A percentile compares a stretch with the other conserved stretches of the same genome.
Evolutionary conservation across 2,797 vertebrate species (phyloP).

Genomic region (Neosilurus hyrtlii): DNA sequence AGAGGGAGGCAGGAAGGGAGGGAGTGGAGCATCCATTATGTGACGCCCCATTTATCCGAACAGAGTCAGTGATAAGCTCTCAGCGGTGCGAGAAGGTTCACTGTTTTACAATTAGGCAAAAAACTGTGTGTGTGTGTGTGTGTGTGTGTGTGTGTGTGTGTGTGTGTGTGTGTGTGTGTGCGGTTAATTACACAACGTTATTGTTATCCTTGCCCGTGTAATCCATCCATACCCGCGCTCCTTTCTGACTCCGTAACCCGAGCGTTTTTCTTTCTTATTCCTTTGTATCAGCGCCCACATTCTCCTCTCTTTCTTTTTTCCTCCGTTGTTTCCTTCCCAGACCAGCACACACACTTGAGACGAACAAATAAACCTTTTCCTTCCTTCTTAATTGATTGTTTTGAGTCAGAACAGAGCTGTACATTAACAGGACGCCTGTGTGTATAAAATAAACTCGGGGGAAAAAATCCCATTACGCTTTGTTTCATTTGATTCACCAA

Average conservation of each 20-base stretch:
- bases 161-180: background rate
- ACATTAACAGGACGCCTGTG: too few species aligned
- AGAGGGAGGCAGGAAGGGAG: background rate
- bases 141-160: too few species aligned
- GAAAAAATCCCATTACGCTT: background rate
- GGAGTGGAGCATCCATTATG: constrained; percentile 52
- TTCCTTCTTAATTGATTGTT: background rate
- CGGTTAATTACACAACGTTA: constrained; percentile 3
- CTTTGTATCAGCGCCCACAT: background rate
- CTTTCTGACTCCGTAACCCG: background rate
- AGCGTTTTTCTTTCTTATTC: background rate
- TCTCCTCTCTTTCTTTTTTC: background rate
- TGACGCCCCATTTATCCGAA: constrained; percentile 65
- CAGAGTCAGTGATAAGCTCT: constrained; percentile 59
- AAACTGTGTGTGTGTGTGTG: background rate
- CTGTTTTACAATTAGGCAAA: constrained; percentile 45
- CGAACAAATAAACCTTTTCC: constrained; percentile 6
- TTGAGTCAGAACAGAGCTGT: background rate
- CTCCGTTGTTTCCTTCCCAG: background rate
- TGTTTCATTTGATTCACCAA: background rate
- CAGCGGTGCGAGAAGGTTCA: constrained; percentile 57
- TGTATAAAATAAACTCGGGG: background rate
- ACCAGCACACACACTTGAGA: background rate
- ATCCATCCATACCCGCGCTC: background rate
- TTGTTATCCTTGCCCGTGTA: background rate